Evolutionary conservation across 53 echinoderm and acorn worm species (phyloP), one percentile per base, ranked within the genome.

Genomic region (Henricia sp.): DNA sequence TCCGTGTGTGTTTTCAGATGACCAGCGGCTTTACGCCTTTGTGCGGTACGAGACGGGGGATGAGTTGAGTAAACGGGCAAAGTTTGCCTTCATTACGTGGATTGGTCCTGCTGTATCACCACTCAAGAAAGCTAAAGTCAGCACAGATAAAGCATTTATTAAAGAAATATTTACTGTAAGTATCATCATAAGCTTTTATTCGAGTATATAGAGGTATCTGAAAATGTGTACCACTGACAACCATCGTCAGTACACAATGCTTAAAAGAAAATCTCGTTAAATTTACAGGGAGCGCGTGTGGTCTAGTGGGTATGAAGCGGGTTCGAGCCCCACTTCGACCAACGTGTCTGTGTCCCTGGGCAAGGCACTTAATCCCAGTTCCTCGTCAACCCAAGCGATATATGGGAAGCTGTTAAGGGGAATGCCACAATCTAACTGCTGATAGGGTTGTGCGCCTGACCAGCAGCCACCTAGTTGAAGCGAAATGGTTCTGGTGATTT

Each of bases 81-180:
- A 97, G 75, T 97, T 97, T 82, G 92, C 86, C 12, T 84, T 97
- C 48, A 68, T 97, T 12, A 94, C 97, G 2, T 97, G 92, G 92
- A 89, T 97, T 41, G 97, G 97, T 10, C 68, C 83, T 3, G n/a
- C 37, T 2, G 92, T 94, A 19, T 50, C 83, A 2, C 68, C 94
- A 0, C 50, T 97, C 32, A 88, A 94, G 40, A 97, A 86, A 54
- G 97, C 97, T 37, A 86, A 83, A 83, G 93, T 93, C 26, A 97
- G 97, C 89, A 97, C 92, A 28, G 97, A 97, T 59, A 97, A 97
- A 53, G 86, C 75, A 17, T 83, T 67, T 67, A 84, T 97, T 32
- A 94, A 97, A 64, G 21, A 82, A 9, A 41, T 92, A 20, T 52
- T 94, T n/a, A 29, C n/a, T 30, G 97, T 97, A 72, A 91, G 93